Evolutionary conservation across 2,888 invertebrate species (phyloP), one percentile per base, ranked within the genome.

Genomic region (Lasioglossum oenotherae): DNA sequence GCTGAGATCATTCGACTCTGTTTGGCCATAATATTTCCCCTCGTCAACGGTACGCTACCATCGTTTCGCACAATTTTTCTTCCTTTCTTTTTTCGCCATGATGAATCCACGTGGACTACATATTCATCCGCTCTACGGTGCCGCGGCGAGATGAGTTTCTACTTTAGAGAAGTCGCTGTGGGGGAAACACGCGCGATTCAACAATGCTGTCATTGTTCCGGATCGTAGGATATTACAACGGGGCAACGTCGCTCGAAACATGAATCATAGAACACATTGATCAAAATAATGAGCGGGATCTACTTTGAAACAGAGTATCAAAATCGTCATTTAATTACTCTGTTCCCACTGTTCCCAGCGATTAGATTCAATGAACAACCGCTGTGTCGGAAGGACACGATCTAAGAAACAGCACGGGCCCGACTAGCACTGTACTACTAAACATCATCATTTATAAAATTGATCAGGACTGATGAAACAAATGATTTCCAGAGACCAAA

Each of bases 1-100:
- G 78, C 78, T 88, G 89, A 89, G 90, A 90, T 91, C 89, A 91
- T 89, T 44, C 88, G 89, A 90, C 89, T 84, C 84, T 78, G 78
- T 78, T 78, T 35, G 76, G 73, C 77, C 60, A 77, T 72, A 82
- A 87, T 82, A 81, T 78, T 85, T 90, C 86, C 78, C 76, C 81
- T 41, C 78, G 78, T 81, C 78, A 49, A 69, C 72, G n/a, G 38
- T 44, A 57, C 44, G 2, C 49, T 27, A 67, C 78, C 71, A 27
- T 38, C 60, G 23, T 31, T 38, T n/a, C 72, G 44, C 49, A 41
- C 53, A 49, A 31, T 16, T 14, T 49, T 23, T 16, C 19, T 67
- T n/a, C 31, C 27, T 46, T 71, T 38, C 31, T 53, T 23, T 44
- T 75, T 41, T 57, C 64, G 44, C 83, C 19, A 53, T 1, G 23